A percentile compares a stretch with the other conserved stretches of the same genome.
These are phyloP conservation scores for Dolichomitus sp. DNA, from an alignment of 2,888 invertebrate species.

Conservation along the genomic window DNA sequence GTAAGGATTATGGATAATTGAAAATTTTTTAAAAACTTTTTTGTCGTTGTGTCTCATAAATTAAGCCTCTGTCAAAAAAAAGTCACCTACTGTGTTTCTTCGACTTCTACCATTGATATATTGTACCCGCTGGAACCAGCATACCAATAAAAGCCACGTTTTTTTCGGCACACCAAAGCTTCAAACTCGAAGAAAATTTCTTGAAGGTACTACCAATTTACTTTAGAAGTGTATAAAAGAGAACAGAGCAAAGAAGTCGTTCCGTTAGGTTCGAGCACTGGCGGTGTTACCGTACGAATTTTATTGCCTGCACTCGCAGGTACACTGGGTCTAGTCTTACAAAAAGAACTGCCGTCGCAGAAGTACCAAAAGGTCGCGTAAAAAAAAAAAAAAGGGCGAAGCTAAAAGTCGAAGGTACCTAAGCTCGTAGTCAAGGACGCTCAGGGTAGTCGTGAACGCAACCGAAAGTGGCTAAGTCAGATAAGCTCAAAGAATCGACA, in stretches of 20 bases:
- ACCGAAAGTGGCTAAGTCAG: constrained; percentile 15
- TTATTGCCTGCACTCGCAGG: constrained; percentile 52
- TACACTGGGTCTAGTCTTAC: constrained; percentile 20
- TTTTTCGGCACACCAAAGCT: constrained; percentile 20
- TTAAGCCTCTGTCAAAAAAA: neutral
- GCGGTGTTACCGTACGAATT: constrained; percentile 38
- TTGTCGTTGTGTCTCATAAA: neutral
- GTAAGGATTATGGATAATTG: too few species aligned
- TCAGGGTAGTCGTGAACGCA: constrained; percentile 15
- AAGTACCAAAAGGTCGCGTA: constrained; percentile 21
- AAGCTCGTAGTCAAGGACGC: constrained; percentile 38
- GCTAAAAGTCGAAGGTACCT: constrained; percentile 3
- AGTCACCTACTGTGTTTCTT: neutral
- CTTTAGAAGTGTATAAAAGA: constrained; percentile 33
- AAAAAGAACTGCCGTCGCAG: constrained; percentile 7
- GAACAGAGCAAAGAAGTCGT: constrained; percentile 55
- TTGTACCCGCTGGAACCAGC: neutral
- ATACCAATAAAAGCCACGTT: constrained; percentile 46
- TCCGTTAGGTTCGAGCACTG: constrained; percentile 56
- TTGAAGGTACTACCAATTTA: constrained; percentile 46
- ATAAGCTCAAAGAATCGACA: constrained; percentile 16
- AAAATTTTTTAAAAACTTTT: neutral
- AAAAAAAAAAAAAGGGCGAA: constrained; percentile 34
- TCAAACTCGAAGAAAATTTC: constrained; percentile 21
- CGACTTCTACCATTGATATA: constrained; percentile 19